Conservation (phyloP, 2,888 invertebrate species). For the Tiliacea citrago region DNA sequence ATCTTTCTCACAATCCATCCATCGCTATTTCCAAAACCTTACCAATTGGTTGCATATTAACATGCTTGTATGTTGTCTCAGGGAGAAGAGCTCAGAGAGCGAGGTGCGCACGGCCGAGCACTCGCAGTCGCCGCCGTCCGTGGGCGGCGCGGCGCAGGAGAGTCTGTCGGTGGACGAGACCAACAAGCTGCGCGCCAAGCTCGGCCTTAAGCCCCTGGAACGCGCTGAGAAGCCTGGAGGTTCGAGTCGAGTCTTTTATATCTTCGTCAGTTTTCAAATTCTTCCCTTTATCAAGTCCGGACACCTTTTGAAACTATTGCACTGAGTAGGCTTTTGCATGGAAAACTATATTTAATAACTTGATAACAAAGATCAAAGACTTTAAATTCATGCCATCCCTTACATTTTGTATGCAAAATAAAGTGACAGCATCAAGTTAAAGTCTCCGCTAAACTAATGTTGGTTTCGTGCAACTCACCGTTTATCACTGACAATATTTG, state of each 20-base stretch:
- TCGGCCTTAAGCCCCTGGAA: slow-evolving; percentile 98
- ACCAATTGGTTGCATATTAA: neutral
- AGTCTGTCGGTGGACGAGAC: slow-evolving; percentile 95
- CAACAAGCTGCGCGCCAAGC: slow-evolving; percentile 96
- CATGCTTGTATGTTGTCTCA: slow-evolving; percentile 18
- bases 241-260: slow-evolving; percentile 47
- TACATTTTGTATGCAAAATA: no score
- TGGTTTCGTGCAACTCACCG: no score
- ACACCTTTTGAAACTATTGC: no score
- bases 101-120: slow-evolving; percentile 47
- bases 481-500: no score
- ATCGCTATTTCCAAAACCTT: neutral
- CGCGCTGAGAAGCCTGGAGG: slow-evolving; percentile 87
- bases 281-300: no score
- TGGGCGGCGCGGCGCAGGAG: slow-evolving; percentile 85
- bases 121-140: slow-evolving; percentile 73
- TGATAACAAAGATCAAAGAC: no score
- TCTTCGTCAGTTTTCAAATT: slow-evolving; percentile 1
- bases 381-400: no score
- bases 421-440: no score
- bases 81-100: slow-evolving; percentile 71
- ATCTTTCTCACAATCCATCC: neutral
- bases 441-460: no score
- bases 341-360: no score
- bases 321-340: no score